Evolutionary conservation across 2,888 invertebrate genomes (phyloP), one percentile per base, ranked within the genome.

Genomic region (Alcis repandata): DNA sequence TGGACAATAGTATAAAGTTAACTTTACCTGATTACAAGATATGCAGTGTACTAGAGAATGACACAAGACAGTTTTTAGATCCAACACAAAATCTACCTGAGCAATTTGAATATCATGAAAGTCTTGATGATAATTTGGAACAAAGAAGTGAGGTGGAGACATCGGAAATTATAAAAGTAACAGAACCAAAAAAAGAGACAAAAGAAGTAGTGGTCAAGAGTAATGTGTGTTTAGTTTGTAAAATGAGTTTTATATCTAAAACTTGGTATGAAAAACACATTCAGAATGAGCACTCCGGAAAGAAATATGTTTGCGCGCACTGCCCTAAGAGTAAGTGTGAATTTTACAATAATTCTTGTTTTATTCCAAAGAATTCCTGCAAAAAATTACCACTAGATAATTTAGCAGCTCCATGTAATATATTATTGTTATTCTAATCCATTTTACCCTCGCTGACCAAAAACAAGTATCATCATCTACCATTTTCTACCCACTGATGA

Each of bases 261-360:
- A 79, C 84, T 8, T 92, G 92, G 92, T 89, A 86, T 61, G 74
- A 74, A 22, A 90, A 88, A 61, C 92, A 92, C 56, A 82, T 91
- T 78, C 79, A 82, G 40, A 90, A 87, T 38, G 89, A 86, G 59
- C 91, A 91, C 67, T 79, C 79, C 0, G 83, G 82, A 0, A 79
- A 78, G 43, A 85, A 85, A 59, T 87, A 82, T 74, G 69, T 65
- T 8, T 92, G 92, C 72, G 20, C 76, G 36, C 77, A 86, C 33
- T 92, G 92, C 69, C 70, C 83, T 53, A 89, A 89, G 76, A 82
- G 92, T 92, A 75, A 83, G 88, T 83, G 43, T 10, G 43, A 11
- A n/a, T 20, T 46, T 4, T 9, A 11, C 9, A 11, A 36, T n/a
- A n/a, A n/a, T n/a, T n/a, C n/a, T n/a, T n/a, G n/a, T n/a, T n/a